These are phyloP conservation scores for Tubiluchus corallicola DNA, from an alignment of 2,888 invertebrate genomes.

Conservation along the genomic window DNA sequence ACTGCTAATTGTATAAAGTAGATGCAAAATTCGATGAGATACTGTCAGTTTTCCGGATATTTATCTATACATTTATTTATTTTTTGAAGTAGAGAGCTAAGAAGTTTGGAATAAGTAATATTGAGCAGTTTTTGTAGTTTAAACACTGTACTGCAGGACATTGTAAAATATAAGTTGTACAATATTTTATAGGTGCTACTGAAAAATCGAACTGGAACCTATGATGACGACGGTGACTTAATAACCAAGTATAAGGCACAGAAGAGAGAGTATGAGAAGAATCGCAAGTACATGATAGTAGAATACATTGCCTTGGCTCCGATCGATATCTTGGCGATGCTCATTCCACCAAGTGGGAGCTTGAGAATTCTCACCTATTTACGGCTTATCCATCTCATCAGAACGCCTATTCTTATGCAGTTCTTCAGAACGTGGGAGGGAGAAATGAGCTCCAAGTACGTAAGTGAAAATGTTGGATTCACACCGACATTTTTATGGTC, in stretches of 20 bases:
- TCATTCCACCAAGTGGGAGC: background rate
- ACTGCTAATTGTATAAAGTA: too few species aligned
- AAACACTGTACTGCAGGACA: background rate
- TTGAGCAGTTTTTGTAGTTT: too few species aligned
- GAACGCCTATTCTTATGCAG: background rate
- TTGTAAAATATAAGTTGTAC: background rate
- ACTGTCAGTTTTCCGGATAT: too few species aligned
- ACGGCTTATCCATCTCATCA: constrained; percentile 4
- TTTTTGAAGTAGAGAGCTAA: too few species aligned
- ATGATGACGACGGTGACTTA: constrained; percentile 2
- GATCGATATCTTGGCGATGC: constrained; percentile 12
- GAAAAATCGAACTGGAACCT: background rate
- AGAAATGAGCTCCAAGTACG: constrained; percentile 7
- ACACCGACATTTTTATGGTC: too few species aligned
- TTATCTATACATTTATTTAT: too few species aligned
- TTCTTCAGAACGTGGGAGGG: constrained; percentile 6
- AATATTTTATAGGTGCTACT: background rate
- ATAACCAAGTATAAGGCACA: too few species aligned
- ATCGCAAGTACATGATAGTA: constrained; percentile 10
- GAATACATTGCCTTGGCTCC: constrained; percentile 13
- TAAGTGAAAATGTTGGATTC: too few species aligned
- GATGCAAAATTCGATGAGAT: too few species aligned
- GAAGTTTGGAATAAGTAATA: too few species aligned
- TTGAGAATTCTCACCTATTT: constrained; percentile 2
- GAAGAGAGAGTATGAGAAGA: background rate